Evolutionary conservation across 2,888 invertebrate species (phyloP).

Genomic region (Drosophila borborema): DNA sequence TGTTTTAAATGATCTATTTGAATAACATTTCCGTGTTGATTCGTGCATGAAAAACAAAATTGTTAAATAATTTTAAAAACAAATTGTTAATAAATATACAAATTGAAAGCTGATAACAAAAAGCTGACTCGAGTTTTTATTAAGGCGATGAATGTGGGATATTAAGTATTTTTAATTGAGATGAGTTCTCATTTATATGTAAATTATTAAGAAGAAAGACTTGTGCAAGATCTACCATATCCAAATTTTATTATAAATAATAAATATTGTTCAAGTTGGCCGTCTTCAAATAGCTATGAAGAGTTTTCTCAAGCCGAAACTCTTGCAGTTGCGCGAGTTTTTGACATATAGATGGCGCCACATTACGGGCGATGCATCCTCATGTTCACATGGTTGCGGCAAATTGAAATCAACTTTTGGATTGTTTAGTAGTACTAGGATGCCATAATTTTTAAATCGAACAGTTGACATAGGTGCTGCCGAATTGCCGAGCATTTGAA

Average conservation of each 20-base stretch:
- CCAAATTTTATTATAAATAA: background rate
- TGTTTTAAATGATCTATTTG: conserved; percentile 48
- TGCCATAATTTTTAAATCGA: conserved; percentile 18
- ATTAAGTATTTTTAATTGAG: background rate
- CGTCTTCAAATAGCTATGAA: background rate
- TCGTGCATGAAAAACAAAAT: conserved; percentile 68
- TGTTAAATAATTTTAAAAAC: conserved; percentile 78
- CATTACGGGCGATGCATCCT: background rate
- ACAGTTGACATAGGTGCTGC: conserved; percentile 20
- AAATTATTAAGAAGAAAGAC: background rate
- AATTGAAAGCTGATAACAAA: conserved; percentile 64
- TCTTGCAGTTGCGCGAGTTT: background rate
- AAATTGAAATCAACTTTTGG: background rate
- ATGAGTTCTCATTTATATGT: background rate
- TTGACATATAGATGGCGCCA: conserved; percentile 13
- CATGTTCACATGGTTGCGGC: background rate
- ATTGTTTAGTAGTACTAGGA: conserved; percentile 4
- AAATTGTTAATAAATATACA: conserved; percentile 75
- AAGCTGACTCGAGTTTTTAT: background rate
- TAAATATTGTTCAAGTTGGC: too few species aligned
- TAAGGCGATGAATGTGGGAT: background rate
- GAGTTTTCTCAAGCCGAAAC: background rate
- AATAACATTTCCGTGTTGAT: conserved; percentile 67
- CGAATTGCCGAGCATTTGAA: conserved; percentile 14
- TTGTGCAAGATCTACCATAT: too few species aligned